These are phyloP conservation scores for Anas platyrhynchos DNA, from an alignment of 2,113 vertebrate species.

Conservation along the genomic window DNA sequence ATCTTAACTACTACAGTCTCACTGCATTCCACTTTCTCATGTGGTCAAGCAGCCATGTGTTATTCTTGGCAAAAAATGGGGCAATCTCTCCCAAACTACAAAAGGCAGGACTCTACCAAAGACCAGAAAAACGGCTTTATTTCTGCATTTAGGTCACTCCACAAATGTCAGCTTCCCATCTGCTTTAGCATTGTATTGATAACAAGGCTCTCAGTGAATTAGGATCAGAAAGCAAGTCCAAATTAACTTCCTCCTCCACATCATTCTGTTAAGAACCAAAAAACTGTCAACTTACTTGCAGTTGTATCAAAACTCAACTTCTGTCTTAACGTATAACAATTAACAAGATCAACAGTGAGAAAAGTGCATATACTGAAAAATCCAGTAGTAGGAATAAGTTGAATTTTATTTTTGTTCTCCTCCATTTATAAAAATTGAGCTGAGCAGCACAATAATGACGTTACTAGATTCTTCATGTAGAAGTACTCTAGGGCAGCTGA, in stretches of 20 bases:
- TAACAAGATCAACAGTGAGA: not conserved
- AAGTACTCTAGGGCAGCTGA: not conserved
- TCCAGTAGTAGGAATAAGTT: not conserved
- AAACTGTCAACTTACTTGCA: not conserved
- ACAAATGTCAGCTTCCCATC: not conserved
- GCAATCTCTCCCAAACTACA: not conserved
- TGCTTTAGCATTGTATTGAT: not conserved
- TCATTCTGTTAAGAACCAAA: not conserved
- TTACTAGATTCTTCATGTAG: not conserved
- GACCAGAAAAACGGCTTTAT: not conserved
- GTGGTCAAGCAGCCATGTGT: accelerated
- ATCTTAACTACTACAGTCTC: not conserved
- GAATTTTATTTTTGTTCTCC: not conserved
- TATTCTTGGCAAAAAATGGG: not conserved
- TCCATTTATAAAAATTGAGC: not conserved
- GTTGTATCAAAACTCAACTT: not conserved
- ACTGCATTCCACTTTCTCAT: not conserved
- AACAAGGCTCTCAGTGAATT: not conserved
- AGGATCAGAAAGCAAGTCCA: not conserved
- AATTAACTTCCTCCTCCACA: not conserved
- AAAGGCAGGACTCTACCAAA: not conserved
- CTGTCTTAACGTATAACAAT: not conserved
- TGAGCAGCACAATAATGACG: not conserved
- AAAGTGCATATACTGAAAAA: not conserved
- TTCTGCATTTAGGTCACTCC: not conserved